Conservation (phyloP, 2,888 invertebrate species). For the Chouioia cunea region DNA sequence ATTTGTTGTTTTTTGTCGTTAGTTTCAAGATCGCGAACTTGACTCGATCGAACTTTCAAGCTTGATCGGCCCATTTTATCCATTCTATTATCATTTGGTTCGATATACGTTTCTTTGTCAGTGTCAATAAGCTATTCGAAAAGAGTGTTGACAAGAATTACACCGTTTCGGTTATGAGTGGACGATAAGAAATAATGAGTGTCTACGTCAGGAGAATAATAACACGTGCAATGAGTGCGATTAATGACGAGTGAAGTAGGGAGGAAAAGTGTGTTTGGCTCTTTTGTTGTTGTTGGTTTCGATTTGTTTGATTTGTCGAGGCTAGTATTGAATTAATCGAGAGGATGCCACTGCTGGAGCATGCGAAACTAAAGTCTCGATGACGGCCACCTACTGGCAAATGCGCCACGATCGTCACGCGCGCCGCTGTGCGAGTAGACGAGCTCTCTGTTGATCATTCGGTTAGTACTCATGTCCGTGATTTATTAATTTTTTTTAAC, state of each 20-base stretch:
- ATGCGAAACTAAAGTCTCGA: constrained; percentile 4
- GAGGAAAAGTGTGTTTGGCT: neutral
- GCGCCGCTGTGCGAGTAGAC: constrained; percentile 40
- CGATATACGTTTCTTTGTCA: no score
- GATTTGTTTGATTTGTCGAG: no score
- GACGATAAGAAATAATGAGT: constrained; percentile 10
- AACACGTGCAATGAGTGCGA: constrained; percentile 13
- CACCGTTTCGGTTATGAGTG: constrained; percentile 9
- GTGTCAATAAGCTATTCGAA: no score
- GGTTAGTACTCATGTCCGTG: constrained; percentile 16
- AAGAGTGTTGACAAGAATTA: no score
- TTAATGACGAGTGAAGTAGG: constrained; percentile 9
- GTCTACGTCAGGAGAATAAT: constrained; percentile 13
- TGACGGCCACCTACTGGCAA: constrained; percentile 21
- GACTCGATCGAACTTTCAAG: no score
- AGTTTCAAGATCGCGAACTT: no score
- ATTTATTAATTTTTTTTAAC: no score
- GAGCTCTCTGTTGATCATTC: constrained; percentile 39
- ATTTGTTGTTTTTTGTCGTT: no score
- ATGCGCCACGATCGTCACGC: constrained; percentile 29
- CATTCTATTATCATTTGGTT: no score
- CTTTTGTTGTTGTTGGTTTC: no score
- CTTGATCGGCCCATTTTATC: no score
- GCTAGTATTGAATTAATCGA: neutral
- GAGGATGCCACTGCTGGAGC: constrained; percentile 22